Evolutionary conservation across 1,140 invertebrate species (phyloP).

Genomic region (Epicauta chinensis): DNA sequence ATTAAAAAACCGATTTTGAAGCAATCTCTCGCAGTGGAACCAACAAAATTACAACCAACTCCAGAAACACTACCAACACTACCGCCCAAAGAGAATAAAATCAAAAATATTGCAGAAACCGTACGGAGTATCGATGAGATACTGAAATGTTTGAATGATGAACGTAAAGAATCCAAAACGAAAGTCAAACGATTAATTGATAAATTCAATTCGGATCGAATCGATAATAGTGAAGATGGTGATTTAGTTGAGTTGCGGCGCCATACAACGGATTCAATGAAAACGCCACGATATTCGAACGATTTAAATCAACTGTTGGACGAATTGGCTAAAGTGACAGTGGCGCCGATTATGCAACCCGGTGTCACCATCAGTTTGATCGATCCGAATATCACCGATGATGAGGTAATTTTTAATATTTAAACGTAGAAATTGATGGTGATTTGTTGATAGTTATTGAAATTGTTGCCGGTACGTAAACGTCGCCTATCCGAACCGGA

Average conservation of each 20-base stretch:
- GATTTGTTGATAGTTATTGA: slow-evolving; percentile 26
- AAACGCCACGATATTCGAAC: slow-evolving; percentile 20
- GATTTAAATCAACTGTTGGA: slow-evolving; percentile 36
- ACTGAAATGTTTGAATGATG: slow-evolving; percentile 28
- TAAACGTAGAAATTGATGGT: not conserved
- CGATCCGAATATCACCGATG: slow-evolving; percentile 24
- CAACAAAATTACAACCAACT: not conserved
- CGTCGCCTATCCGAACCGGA: slow-evolving; percentile 42
- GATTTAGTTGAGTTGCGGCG: slow-evolving; percentile 19
- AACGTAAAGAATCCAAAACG: slow-evolving; percentile 13
- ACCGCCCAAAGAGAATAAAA: slow-evolving; percentile 16
- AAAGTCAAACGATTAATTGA: slow-evolving; percentile 35
- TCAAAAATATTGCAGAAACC: slow-evolving; percentile 12
- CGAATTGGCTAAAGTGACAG: slow-evolving; percentile 38
- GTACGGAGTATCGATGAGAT: slow-evolving; percentile 28
- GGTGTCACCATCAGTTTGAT: slow-evolving; percentile 34
- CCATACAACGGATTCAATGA: slow-evolving; percentile 2
- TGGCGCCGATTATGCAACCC: slow-evolving; percentile 34
- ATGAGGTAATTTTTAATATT: slow-evolving; percentile 26
- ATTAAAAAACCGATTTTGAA: slow-evolving; percentile 12
- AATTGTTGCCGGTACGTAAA: slow-evolving; percentile 30
- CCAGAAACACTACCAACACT: not conserved
- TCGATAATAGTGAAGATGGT: slow-evolving; percentile 4
- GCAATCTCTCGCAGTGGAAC: not conserved
- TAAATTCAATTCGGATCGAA: slow-evolving; percentile 26